Conservation (phyloP, 1,140 invertebrate genomes). For the Calosoma granatense region DNA sequence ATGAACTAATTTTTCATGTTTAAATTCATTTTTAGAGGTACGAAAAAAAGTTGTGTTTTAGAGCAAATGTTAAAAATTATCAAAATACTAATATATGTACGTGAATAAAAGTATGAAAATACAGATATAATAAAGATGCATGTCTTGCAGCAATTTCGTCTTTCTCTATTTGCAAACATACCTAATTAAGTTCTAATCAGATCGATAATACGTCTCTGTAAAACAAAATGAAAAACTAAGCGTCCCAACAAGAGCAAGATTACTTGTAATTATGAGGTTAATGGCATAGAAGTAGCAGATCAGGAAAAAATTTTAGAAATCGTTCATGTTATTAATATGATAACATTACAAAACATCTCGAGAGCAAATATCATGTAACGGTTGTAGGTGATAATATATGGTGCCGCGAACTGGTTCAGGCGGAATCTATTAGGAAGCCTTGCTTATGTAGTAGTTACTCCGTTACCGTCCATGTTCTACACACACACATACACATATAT, state of each 20-base stretch:
- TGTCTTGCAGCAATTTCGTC: too few species aligned
- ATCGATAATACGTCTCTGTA: too few species aligned
- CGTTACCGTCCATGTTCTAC: too few species aligned
- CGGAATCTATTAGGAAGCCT: not conserved
- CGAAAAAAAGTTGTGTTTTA: too few species aligned
- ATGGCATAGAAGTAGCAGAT: not conserved
- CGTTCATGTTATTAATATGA: not conserved
- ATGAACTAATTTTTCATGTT: too few species aligned
- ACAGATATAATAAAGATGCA: too few species aligned
- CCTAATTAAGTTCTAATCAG: too few species aligned
- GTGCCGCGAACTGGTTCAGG: not conserved
- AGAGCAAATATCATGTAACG: not conserved
- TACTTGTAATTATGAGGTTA: not conserved
- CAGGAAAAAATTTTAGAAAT: not conserved
- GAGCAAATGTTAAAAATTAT: too few species aligned
- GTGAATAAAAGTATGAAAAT: too few species aligned
- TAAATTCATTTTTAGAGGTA: too few species aligned
- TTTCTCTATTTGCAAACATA: too few species aligned
- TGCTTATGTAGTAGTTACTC: not conserved
- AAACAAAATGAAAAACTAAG: not conserved
- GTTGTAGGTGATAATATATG: not conserved
- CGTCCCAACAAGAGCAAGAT: not conserved
- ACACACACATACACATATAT: not conserved
- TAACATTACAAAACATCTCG: not conserved
- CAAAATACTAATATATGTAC: too few species aligned